Evolutionary conservation across 2,113 vertebrate species (phyloP).

Genomic region (Callopanchax toddi): DNA sequence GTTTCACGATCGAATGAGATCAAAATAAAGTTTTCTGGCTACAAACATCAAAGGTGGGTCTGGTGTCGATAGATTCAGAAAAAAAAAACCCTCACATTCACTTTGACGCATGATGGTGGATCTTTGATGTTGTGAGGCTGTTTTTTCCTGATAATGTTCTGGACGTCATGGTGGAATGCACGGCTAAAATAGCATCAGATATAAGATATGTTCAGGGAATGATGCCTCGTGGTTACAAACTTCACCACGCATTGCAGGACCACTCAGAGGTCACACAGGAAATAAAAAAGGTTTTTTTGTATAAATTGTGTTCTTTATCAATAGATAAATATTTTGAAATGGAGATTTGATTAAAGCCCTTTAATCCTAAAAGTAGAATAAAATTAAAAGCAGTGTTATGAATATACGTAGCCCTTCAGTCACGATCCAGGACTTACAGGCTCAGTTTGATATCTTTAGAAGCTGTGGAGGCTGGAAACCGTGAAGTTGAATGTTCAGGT

Average conservation of each 20-base stretch:
- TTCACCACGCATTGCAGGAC: not conserved
- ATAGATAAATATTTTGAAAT: too few species aligned
- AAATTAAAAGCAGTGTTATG: too few species aligned
- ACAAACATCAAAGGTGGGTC: constrained; percentile 13
- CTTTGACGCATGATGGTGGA: not conserved
- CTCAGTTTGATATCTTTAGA: not conserved
- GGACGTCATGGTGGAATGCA: not conserved
- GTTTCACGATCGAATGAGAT: constrained; percentile 7
- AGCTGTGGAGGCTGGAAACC: constrained; percentile 1
- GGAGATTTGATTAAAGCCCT: not conserved
- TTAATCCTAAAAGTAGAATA: not conserved
- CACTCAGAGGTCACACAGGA: not conserved
- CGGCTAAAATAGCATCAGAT: not conserved
- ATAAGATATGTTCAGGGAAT: not conserved
- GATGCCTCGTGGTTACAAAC: not conserved
- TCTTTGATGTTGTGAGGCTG: constrained; percentile 15
- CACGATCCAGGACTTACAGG: constrained; percentile 4
- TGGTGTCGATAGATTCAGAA: constrained; percentile 10
- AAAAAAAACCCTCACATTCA: not conserved
- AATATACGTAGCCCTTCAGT: too few species aligned
- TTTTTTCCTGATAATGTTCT: not conserved
- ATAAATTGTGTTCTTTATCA: not conserved
- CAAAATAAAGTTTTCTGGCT: constrained; percentile 5
- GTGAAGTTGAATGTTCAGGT: constrained; percentile 18
- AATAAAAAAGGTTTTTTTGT: not conserved